Conservation (phyloP, 2,113 vertebrate genomes). For the Sterna hirundo region DNA sequence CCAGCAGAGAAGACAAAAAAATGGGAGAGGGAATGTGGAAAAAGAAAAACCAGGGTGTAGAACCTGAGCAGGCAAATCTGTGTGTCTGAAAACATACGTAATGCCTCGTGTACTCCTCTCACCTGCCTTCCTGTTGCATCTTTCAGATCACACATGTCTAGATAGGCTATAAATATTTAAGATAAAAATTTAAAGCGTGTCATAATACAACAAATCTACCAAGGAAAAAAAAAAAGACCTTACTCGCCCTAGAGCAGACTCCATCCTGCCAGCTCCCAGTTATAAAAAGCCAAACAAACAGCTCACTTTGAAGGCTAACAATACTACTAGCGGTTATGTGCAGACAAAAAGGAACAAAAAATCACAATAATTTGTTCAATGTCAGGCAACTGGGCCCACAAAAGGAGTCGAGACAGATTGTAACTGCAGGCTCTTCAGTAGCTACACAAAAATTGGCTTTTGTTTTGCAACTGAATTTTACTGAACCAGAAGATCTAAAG, state of each 20-base stretch:
- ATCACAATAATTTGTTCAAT: conserved; percentile 21
- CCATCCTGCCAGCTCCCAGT: conserved; percentile 3
- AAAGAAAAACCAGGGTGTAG: neutral
- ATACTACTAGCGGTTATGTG: neutral
- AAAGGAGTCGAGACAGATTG: neutral
- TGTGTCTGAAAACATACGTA: neutral
- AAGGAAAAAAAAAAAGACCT: neutral
- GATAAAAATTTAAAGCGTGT: conserved; percentile 21
- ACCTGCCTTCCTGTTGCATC: neutral
- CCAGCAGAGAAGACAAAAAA: neutral
- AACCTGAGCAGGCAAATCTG: neutral
- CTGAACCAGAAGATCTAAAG: neutral
- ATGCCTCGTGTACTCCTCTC: neutral
- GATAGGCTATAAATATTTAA: conserved; percentile 50
- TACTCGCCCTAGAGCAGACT: conserved; percentile 7
- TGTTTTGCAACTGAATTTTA: conserved; percentile 9
- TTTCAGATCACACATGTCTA: neutral
- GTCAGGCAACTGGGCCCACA: conserved; percentile 41
- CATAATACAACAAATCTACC: conserved; percentile 20
- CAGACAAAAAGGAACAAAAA: conserved; percentile 40
- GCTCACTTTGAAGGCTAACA: conserved; percentile 35
- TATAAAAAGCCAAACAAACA: conserved; percentile 9
- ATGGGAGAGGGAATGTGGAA: neutral
- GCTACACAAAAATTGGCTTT: neutral
- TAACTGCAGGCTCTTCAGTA: conserved; percentile 15